Percentiles rank a stretch among this genome's conserved stretches.
These are phyloP conservation scores for Triops cancriformis DNA, from an alignment of 1,140 invertebrate species.

Conservation along the genomic window DNA sequence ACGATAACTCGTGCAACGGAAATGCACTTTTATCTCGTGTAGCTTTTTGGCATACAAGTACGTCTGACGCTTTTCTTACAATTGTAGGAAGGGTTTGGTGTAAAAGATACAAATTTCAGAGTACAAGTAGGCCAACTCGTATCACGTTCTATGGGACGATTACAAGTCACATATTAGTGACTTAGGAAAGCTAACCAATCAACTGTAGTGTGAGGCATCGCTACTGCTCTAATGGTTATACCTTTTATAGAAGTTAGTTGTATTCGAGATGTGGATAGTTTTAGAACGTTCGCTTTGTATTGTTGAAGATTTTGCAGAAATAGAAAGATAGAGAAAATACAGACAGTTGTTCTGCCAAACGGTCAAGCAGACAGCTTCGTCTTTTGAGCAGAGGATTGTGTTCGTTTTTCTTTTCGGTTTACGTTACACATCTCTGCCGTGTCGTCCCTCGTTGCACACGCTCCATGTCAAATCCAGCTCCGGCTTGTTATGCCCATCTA, in stretches of 20 bases:
- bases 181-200: conserved; percentile 71
- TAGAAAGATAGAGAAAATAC: too few species aligned
- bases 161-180: conserved; percentile 59
- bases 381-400: too few species aligned
- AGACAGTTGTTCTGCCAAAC: too few species aligned
- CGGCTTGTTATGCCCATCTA: conserved; percentile 88
- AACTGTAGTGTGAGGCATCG: too few species aligned
- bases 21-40: conserved; percentile 76
- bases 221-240: too few species aligned
- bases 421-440: too few species aligned
- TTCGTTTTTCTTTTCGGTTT: too few species aligned
- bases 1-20: conserved; percentile 69
- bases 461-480: conserved; percentile 83
- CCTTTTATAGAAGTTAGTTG: too few species aligned
- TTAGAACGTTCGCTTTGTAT: too few species aligned
- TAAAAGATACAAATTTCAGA: conserved; percentile 50
- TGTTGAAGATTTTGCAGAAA: too few species aligned
- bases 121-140: conserved; percentile 77
- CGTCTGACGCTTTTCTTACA: not conserved
- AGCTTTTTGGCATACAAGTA: conserved; percentile 56
- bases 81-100: not conserved
- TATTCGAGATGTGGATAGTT: too few species aligned
- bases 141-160: conserved; percentile 77
- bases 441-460: conserved; percentile 77
- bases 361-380: too few species aligned